These are phyloP conservation scores for Chaetodon trifascialis DNA, from an alignment of 2,113 vertebrate genomes.

Conservation along the genomic window DNA sequence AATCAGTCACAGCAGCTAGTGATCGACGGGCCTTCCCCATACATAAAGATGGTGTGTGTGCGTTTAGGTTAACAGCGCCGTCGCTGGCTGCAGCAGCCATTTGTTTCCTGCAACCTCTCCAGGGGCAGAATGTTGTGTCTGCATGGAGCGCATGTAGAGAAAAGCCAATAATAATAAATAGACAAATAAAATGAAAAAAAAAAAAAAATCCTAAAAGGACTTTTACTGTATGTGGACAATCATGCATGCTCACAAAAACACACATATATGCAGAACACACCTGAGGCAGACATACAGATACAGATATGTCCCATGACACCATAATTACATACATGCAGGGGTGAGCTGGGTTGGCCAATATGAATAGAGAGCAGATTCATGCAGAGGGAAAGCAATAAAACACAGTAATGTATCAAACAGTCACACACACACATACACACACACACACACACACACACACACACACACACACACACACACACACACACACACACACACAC, in stretches of 20 bases:
- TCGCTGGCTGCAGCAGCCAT: slow-evolving; percentile 26
- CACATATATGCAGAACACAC: slow-evolving; percentile 15
- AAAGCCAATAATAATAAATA: slow-evolving; percentile 22
- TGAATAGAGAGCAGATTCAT: not conserved
- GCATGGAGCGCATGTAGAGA: not conserved
- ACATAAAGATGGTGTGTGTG: slow-evolving; percentile 23
- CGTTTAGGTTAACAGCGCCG: slow-evolving; percentile 11
- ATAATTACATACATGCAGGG: not conserved
- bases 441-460: not conserved
- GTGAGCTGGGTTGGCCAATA: not conserved
- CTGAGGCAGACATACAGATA: not conserved
- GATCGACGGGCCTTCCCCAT: slow-evolving; percentile 16
- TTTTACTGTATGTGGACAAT: slow-evolving; percentile 14
- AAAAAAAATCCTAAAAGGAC: slow-evolving; percentile 10
- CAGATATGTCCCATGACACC: not conserved
- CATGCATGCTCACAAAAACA: slow-evolving; percentile 23
- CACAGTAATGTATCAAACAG: not conserved
- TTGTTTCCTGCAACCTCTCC: slow-evolving; percentile 30
- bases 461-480: not conserved
- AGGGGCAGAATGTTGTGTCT: slow-evolving; percentile 11
- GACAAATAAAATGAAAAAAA: no score
- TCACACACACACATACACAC: not conserved
- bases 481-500: not conserved
- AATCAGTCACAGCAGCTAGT: slow-evolving; percentile 25
- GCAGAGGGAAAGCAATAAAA: not conserved